phyloP scores from a whole-genome alignment of 2,888 invertebrate species.

The Eustalomyia histrio region DNA sequence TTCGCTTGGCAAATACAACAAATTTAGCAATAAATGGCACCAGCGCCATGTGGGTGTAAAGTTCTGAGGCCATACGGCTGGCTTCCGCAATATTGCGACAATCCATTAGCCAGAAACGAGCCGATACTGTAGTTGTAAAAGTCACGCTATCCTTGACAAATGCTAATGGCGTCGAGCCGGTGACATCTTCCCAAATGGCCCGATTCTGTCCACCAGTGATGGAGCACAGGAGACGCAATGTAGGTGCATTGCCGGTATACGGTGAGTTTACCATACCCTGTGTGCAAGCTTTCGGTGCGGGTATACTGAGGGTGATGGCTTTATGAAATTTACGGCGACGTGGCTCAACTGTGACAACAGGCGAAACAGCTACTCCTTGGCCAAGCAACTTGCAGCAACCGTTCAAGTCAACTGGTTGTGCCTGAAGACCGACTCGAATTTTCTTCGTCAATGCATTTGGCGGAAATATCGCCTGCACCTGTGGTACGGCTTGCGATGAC shows the following conservation, averaged over 20 bases:
- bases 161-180: constrained; percentile 97
- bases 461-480: constrained; percentile 92
- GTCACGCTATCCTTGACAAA: constrained; percentile 98
- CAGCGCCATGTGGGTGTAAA: constrained; percentile 90
- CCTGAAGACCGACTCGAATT: constrained; percentile 98
- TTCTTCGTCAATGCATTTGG: constrained; percentile 98
- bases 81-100: constrained; percentile 97
- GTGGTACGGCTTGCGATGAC: constrained; percentile 94
- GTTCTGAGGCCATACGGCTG: constrained; percentile 96
- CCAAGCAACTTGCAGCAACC: constrained; percentile 93
- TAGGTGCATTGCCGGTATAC: constrained; percentile 88
- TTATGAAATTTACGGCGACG: constrained; percentile 98
- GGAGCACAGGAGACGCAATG: constrained; percentile 94
- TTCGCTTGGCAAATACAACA: constrained; percentile 96
- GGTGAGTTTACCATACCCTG: constrained; percentile 91
- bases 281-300: constrained; percentile 85
- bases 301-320: constrained; percentile 97
- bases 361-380: constrained; percentile 97
- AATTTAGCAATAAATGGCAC: constrained; percentile 99
- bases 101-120: constrained; percentile 98
- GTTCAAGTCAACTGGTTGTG: constrained; percentile 94
- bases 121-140: constrained; percentile 99
- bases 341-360: constrained; percentile 99
- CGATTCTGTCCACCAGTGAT: constrained; percentile 97
- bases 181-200: constrained; percentile 99